A percentile compares a stretch with the other conserved stretches of the same genome.
phyloP scores from a whole-genome alignment of 2,113 vertebrate species.

The Crocuta crocuta region DNA sequence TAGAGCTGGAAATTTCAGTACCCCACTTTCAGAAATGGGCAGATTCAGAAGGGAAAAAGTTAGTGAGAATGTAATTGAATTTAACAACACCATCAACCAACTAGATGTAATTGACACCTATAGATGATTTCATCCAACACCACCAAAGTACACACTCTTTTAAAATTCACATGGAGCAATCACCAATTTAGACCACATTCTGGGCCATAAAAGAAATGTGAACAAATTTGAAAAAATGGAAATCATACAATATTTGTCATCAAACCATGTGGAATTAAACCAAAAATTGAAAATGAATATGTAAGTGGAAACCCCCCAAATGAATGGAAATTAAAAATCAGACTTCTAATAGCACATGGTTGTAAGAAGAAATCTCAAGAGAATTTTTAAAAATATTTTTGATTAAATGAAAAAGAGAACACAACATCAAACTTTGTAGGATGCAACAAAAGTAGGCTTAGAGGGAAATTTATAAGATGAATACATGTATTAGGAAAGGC shows the following conservation, averaged over 20 bases:
- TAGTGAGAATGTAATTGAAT: not conserved
- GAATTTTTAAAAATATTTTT: not conserved
- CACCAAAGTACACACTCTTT: not conserved
- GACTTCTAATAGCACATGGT: not conserved
- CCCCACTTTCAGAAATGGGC: not conserved
- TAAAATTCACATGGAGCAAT: not conserved
- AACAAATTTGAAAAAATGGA: not conserved
- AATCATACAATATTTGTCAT: not conserved
- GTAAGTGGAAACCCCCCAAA: not conserved
- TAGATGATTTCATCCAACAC: not conserved
- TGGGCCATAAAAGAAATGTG: not conserved
- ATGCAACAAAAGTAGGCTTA: not conserved
- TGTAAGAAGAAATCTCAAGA: not conserved
- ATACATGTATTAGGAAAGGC: not conserved
- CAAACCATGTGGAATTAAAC: not conserved
- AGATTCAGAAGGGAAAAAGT: not conserved
- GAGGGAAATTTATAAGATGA: not conserved
- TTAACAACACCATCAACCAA: not conserved
- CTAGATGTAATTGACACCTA: not conserved
- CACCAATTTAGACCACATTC: not conserved
- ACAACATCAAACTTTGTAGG: not conserved
- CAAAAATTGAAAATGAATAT: not conserved
- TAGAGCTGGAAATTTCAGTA: not conserved
- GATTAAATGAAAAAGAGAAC: not conserved
- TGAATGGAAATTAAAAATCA: not conserved